Base-by-base conservation (phyloP, 1,140 invertebrate species). In the Drosophila pallidifrons region DNA sequence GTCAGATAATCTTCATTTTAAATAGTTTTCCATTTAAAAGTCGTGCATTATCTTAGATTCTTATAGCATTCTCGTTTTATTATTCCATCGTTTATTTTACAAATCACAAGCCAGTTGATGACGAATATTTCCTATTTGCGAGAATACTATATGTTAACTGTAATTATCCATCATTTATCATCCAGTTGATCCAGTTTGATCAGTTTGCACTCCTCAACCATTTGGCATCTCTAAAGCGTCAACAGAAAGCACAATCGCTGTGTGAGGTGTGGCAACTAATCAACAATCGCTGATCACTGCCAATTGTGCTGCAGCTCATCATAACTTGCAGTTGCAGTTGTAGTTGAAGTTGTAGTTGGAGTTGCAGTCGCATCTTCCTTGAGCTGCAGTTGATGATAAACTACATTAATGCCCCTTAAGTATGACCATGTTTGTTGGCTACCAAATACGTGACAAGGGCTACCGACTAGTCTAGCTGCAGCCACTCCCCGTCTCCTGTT, bases 351-450 rank as follows among this genome's bases (percentile, higher is more conserved):
- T 30, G 49, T 13, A 52, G 49, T 52, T n/a, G 49, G 10, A 38
- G 35, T 54, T 69, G 28, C 13, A 76, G 60, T 63, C 57, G 66
- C 30, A 81, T 52, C 80, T 76, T 58, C 61, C 60, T 47, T 32
- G 63, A 25, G 57, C 47, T 25, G 20, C 20, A 25, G 30, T 43
- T 32, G 69, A 66, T 83, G 83, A 88, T 89, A 66, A 89, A 88
- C 80, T 82, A 88, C 85, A 88, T 88, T 88, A 88, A 64, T 88
- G 83, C 75, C 49, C 74, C 83, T 82, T 89, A 88, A 88, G 81
- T 83, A 89, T 88, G 85, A 74, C 83, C 85, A 89, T 88, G 80
- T 89, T 75, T 77, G 83, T 61, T 77, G 71, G 63, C 76, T 66
- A 76, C 71, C 67, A 77, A 88, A 77, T 82, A 83, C 85, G 83